Conservation (phyloP, 2,888 invertebrate species). For the Tiliacea citrago region DNA sequence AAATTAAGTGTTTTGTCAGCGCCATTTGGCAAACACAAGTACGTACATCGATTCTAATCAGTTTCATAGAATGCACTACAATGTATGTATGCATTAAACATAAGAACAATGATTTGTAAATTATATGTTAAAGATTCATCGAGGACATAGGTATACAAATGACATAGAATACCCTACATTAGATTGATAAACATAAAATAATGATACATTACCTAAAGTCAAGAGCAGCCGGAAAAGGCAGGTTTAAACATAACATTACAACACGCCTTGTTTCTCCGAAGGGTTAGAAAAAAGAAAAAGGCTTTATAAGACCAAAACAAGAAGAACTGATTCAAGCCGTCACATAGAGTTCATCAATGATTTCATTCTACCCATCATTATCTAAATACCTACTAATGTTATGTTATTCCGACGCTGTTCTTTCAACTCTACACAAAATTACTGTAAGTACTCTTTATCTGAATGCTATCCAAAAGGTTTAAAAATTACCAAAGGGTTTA, state of each 20-base stretch:
- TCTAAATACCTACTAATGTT: background rate
- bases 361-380: background rate
- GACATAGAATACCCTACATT: background rate
- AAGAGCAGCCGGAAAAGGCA: background rate
- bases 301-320: background rate
- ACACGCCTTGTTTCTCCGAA: background rate
- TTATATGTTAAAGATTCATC: slow-evolving; percentile 22
- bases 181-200: background rate
- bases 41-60: slow-evolving; percentile 39
- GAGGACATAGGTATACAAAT: slow-evolving; percentile 10
- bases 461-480: background rate
- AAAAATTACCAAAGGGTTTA: no score
- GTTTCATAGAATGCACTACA: slow-evolving; percentile 18
- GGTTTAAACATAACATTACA: background rate
- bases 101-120: slow-evolving; percentile 33
- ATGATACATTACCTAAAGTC: no score
- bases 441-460: background rate
- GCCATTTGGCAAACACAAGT: slow-evolving; percentile 14
- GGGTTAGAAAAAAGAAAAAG: background rate
- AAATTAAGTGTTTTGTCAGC: slow-evolving; percentile 43
- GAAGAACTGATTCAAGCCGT: background rate
- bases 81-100: slow-evolving; percentile 27
- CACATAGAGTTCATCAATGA: background rate
- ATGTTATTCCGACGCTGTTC: background rate
- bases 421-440: background rate